Evolutionary conservation across 1,140 invertebrate species (phyloP), one percentile per base, ranked within the genome.

Genomic region (Heliconius melpomene): DNA sequence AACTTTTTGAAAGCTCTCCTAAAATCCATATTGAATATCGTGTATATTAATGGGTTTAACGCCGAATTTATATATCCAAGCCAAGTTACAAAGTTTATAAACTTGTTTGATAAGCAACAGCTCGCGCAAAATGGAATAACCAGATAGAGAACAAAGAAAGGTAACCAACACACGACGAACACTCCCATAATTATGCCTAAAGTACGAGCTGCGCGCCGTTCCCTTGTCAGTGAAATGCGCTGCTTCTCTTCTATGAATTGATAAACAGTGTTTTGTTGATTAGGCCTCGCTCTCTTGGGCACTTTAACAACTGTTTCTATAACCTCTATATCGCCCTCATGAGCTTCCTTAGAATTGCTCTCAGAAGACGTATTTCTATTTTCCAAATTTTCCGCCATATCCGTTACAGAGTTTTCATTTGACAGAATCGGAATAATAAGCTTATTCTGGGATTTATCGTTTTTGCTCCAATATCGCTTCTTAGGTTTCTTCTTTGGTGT

Each of bases 21-120:
- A 93, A 99, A 99, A 90, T 99, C 99, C 89, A 99, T 96, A 95
- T 99, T 99, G 93, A 99, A 99, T 90, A 99, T 99, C 2, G 98
- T 99, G 93, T 99, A 99, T 84, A 99, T 99, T 85, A 99, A 96
- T 16, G 99, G 99, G 94, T 99, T 99, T 16, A 99, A 95, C n/a
- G 98, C 98, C 32, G 98, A 99, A 94, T 99, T 99, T 79, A 99
- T 96, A 91, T 99, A 99, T 32, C 99, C 99, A 57, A 99, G 96
- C 99, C 99, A 99, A 40, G 98, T 98, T 85, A 98, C 98, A 88
- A 98, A 98, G 91, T 98, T 98, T 66, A 97, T 97, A 77, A 98
- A 94, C 86, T 97, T 96, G 57, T 96, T 96, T 8, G 97, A 97
- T 18, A 97, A 97, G 89, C 97, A 97, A 88, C 97, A 98, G 71